Base-by-base conservation (phyloP, 2,113 vertebrate genomes). In the Pygoscelis antarcticus region DNA sequence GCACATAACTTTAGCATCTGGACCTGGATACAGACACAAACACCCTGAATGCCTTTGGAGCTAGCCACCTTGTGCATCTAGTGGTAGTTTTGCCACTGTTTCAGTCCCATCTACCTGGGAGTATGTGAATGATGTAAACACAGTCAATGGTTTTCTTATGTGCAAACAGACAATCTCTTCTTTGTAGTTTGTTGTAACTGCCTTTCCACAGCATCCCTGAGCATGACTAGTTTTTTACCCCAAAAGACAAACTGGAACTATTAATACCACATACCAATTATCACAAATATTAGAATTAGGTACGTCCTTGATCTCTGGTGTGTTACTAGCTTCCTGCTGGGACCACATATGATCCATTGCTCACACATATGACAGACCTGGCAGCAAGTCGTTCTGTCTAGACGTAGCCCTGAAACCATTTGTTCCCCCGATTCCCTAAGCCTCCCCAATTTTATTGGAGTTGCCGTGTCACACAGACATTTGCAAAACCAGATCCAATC, bases 401-500 rank as follows among this genome's bases (percentile, higher is more conserved):
- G 55, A 75, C 7, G 7, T 9, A 85, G 84, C 19, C 68, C 78
- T 74, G 58, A 93, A 95, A 76, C 5, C 2, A 2, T 26, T 57
- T 62, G 34, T 76, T 23, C 10, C 34, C 60, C 30, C 0, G 0
- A 9, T 66, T 85, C 66, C 54, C 44, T 57, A 49, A 79, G 61
- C 32, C 58, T 89, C 54, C 38, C 27, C n/a, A 22, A 9, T 74
- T 85, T 89, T 85, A 76, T 8, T 87, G 74, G 58, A 61, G 40
- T 62, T 90, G 44, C 62, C 54, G 47, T 7, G 66, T 94, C 91
- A 95, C 65, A 81, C 3, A 49, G 64, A 74, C 52, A 65, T 69
- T 72, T 83, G 58, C 72, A 93, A 90, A 97, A 77, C 40, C 42
- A 96, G 89, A 90, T 85, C 51, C 32, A 88, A 61, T 60, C 71